phyloP scores from a whole-genome alignment of 2,888 invertebrate genomes.

The Perdita meconis region DNA sequence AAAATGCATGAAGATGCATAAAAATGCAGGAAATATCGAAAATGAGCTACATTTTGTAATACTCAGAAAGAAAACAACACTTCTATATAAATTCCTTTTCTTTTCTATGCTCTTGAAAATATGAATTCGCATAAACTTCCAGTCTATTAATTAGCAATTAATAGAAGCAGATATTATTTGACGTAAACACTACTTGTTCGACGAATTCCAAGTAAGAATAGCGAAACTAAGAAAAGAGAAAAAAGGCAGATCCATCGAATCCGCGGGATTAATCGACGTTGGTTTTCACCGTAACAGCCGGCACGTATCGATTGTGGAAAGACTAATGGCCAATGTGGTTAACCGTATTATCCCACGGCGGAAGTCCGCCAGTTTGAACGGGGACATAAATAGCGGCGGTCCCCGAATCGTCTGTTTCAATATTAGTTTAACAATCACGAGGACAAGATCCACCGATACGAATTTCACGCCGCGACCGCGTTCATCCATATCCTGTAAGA shows the following conservation, averaged over 20 bases:
- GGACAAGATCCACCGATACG: conserved; percentile 32
- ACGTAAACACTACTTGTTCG: conserved; percentile 2
- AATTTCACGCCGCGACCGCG: conserved; percentile 5
- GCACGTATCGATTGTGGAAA: conserved; percentile 75
- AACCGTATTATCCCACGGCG: conserved; percentile 75
- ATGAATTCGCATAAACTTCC: no score
- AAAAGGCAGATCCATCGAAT: conserved; percentile 51
- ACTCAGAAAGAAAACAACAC: no score
- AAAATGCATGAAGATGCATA: no score
- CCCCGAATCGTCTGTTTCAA: conserved; percentile 69
- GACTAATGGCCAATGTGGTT: conserved; percentile 74
- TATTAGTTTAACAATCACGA: conserved; percentile 72
- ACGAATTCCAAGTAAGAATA: conserved; percentile 27
- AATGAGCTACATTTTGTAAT: no score
- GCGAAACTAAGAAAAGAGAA: conserved; percentile 41
- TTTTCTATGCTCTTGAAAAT: no score
- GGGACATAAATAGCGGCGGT: conserved; percentile 71
- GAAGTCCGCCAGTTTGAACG: conserved; percentile 73
- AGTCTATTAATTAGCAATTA: no score
- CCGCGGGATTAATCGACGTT: conserved; percentile 67
- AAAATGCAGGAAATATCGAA: no score
- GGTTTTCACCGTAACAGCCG: conserved; percentile 71
- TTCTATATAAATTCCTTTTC: no score
- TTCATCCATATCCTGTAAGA: conserved; percentile 7
- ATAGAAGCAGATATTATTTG: no score